These are phyloP conservation scores for Oriolus oriolus DNA, from an alignment of 2,113 vertebrate species.

Conservation along the genomic window DNA sequence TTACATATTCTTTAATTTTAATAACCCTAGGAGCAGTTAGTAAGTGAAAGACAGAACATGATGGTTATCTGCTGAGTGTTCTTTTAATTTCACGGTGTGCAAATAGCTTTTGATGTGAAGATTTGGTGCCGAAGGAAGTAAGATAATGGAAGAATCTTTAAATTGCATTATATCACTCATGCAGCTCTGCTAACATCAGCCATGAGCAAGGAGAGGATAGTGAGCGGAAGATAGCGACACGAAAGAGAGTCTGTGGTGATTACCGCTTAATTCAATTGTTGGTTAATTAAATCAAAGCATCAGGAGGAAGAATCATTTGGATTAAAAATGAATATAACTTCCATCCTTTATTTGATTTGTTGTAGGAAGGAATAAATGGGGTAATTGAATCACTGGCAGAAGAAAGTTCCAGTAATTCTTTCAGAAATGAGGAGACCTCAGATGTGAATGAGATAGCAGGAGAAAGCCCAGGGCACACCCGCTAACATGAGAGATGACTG, in stretches of 20 bases:
- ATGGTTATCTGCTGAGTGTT: neutral
- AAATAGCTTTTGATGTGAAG: slow-evolving; percentile 35
- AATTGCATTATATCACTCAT: slow-evolving; percentile 20
- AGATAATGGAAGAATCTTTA: slow-evolving; percentile 6
- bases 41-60: neutral
- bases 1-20: slow-evolving; percentile 14
- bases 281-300: slow-evolving; percentile 61
- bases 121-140: neutral
- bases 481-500: neutral
- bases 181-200: neutral
- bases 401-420: slow-evolving; percentile 42
- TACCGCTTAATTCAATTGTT: slow-evolving; percentile 38
- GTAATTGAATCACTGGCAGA: slow-evolving; percentile 34
- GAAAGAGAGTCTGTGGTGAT: neutral
- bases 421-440: neutral
- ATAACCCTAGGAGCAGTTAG: neutral
- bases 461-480: neutral
- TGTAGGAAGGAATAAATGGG: slow-evolving; percentile 39
- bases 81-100: slow-evolving; percentile 49
- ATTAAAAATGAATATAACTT: slow-evolving; percentile 57
- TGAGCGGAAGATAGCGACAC: neutral
- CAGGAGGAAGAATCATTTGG: slow-evolving; percentile 36
- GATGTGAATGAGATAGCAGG: slow-evolving; percentile 2
- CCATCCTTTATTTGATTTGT: slow-evolving; percentile 57
- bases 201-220: neutral